phyloP scores from a whole-genome alignment of 2,888 invertebrate species.

The Sarcophaga variegata region DNA sequence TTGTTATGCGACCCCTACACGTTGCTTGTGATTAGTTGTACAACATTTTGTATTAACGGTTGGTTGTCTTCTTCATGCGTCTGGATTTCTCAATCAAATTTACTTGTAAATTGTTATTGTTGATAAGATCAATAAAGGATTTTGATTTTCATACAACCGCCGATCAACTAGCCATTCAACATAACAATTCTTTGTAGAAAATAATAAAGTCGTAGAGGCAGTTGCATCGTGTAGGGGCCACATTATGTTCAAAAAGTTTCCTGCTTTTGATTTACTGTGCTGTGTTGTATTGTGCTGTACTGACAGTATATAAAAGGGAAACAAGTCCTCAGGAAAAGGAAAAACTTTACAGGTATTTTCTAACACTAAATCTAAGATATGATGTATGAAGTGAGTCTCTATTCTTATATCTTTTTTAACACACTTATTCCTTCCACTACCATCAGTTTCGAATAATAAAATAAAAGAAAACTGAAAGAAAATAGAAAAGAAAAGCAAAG shows the following conservation, averaged over 20 bases:
- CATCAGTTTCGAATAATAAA: neutral
- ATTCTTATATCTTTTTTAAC: neutral
- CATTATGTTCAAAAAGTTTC: neutral
- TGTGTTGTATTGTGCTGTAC: neutral
- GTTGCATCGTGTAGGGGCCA: too few relatives aligned
- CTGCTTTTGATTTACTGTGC: slow-evolving; percentile 3
- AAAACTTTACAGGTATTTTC: slow-evolving; percentile 23
- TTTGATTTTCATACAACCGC: too few relatives aligned
- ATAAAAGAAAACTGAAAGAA: neutral
- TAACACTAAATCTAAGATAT: neutral
- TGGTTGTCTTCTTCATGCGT: too few relatives aligned
- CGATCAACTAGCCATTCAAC: too few relatives aligned
- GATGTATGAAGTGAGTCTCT: slow-evolving; percentile 14
- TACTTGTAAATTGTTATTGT: too few relatives aligned
- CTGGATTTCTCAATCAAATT: too few relatives aligned
- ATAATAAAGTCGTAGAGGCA: neutral
- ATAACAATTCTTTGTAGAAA: too few relatives aligned
- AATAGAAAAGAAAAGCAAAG: neutral
- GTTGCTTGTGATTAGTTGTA: too few relatives aligned
- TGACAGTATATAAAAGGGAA: neutral
- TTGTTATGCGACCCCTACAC: too few relatives aligned
- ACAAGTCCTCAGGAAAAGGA: slow-evolving; percentile 14
- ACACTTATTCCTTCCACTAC: neutral
- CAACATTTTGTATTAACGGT: too few relatives aligned
- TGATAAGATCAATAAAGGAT: too few relatives aligned